Base-by-base conservation (phyloP, 1,140 invertebrate genomes). In the Drosophila sucinea region DNA sequence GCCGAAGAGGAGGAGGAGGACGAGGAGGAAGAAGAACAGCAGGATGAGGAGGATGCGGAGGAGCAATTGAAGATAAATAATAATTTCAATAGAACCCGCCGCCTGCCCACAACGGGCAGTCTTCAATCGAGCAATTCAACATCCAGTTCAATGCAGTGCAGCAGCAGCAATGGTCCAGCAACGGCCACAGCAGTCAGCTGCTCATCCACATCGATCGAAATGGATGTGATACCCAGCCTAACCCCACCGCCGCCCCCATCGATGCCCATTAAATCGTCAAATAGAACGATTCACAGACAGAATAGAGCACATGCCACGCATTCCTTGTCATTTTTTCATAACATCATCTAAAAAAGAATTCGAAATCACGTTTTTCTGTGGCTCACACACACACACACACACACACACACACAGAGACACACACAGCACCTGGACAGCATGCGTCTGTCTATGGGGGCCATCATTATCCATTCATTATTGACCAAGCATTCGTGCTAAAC, bases 111-210 rank as follows among this genome's bases (percentile, higher is more conserved):
- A 27, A 27, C 44, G 7, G 44, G 25, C 8, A 51, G 44, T 51
- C 3, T 51, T 25, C 44, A 51, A 25, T 51, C 44, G 1, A 86
- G 60, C 57, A 89, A 81, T 17, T 89, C 76, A 30, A 72, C 65
- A 30, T 70, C 73, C 51, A 86, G 79, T 10, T 83, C 84, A 44
- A 32, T 87, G 70, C 79, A 87, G 10, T 73, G 78, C 79, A 85
- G 82, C 83, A 85, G 82, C 83, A 77, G 71, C 11, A 61, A 61
- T 0, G 63, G 55, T 0, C 25, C 33, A 1, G 71, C 27, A 1
- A 75, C 27, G 23, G 58, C 29, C 51, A 55, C 4, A 29, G 63
- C 40, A 55, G 57, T 51, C 29, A 54, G 23, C 10, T 70, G 70
- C 62, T 79, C 79, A n/a, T 79, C 77, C 17, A 70, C 74, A 38